A percentile compares a stretch with the other conserved stretches of the same genome.
Evolutionary conservation across 2,888 invertebrate species (phyloP).

Genomic region (Cataglyphis livida): DNA sequence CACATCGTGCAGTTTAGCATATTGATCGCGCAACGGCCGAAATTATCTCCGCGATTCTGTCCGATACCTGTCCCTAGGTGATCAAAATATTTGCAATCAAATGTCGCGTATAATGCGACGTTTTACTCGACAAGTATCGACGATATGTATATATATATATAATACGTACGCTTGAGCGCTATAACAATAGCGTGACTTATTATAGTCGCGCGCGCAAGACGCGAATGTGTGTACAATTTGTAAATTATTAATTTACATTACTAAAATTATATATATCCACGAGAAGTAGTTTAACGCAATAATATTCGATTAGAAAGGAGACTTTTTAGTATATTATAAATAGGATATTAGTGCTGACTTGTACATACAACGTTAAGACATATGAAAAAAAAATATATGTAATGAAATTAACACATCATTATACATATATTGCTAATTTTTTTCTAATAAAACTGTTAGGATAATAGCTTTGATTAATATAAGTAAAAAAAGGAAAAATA

Average conservation of each 20-base stretch:
- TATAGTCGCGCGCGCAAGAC: conserved; percentile 55
- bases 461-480: background rate
- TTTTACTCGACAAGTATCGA: conserved; percentile 40
- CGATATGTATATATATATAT: background rate
- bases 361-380: conserved; percentile 82
- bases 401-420: conserved; percentile 74
- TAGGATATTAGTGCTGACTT: conserved; percentile 78
- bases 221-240: conserved; percentile 82
- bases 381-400: conserved; percentile 77
- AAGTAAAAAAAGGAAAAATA: background rate
- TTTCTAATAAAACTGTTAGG: background rate
- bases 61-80: conserved; percentile 24
- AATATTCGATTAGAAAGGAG: conserved; percentile 70
- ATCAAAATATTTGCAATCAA: conserved; percentile 52
- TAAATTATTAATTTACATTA: conserved; percentile 81
- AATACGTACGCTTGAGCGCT: conserved; percentile 69
- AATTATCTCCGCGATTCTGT: conserved; percentile 44
- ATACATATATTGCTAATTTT: background rate
- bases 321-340: conserved; percentile 49
- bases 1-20: conserved; percentile 50
- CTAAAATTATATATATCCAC: conserved; percentile 58
- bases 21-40: conserved; percentile 49
- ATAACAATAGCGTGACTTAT: conserved; percentile 62
- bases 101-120: conserved; percentile 5
- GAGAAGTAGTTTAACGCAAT: conserved; percentile 73